phyloP scores from a whole-genome alignment of 1,140 invertebrate species.

The Drosophila insularis region DNA sequence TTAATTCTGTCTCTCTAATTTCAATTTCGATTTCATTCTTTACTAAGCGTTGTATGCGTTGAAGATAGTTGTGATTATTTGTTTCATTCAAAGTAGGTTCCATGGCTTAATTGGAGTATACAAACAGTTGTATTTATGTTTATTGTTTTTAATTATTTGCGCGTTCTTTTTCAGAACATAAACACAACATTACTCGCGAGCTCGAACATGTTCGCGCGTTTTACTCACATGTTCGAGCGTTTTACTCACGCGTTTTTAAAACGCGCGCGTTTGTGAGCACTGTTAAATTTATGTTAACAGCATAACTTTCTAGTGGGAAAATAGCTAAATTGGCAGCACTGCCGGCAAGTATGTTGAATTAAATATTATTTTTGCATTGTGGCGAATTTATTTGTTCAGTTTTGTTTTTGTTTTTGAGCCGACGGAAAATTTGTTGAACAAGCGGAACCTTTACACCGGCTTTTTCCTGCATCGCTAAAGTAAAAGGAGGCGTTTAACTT shows the following conservation, averaged over 20 bases:
- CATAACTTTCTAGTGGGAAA: no score
- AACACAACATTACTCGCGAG: no score
- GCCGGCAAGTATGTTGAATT: background rate
- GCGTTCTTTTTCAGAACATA: background rate
- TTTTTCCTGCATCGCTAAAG: background rate
- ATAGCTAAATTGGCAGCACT: no score
- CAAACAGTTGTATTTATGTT: background rate
- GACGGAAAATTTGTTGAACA: background rate
- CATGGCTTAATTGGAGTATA: background rate
- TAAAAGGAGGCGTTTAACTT: background rate
- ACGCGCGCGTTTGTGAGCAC: no score
- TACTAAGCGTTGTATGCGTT: background rate
- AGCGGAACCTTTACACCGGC: background rate
- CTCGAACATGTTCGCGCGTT: no score
- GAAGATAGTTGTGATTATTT: background rate
- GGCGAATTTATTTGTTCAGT: background rate
- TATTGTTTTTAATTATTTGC: constrained; percentile 8
- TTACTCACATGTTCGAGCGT: no score
- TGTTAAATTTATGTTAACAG: no score
- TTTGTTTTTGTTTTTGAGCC: constrained; percentile 1
- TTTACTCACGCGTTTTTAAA: no score
- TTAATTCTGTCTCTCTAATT: constrained; percentile 14
- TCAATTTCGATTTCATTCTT: constrained; percentile 25
- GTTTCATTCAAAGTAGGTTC: background rate
- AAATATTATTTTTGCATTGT: background rate